Evolutionary conservation across 2,888 invertebrate genomes (phyloP).

Genomic region (Proisotoma minuta): DNA sequence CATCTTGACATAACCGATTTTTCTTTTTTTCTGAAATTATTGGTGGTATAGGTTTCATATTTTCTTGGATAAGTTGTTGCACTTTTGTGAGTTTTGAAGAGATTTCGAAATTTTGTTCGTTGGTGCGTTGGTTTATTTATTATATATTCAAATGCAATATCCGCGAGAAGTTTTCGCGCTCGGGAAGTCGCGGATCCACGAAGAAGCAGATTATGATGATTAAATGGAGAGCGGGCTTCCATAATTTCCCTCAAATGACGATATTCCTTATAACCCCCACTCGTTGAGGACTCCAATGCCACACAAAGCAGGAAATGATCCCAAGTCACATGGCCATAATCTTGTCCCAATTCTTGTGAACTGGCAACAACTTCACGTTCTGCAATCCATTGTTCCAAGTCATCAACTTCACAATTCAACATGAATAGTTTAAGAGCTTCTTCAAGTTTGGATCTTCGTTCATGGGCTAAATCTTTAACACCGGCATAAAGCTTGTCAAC

Average conservation of each 20-base stretch:
- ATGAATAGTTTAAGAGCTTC: constrained; percentile 95
- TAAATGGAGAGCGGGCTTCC: too few species aligned
- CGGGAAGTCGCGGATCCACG: too few species aligned
- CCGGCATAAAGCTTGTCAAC: constrained; percentile 97
- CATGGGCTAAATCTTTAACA: constrained; percentile 94
- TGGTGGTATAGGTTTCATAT: constrained; percentile 20
- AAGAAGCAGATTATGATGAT: too few species aligned
- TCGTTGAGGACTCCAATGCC: too few species aligned
- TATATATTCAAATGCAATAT: constrained; percentile 22
- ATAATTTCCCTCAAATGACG: too few species aligned
- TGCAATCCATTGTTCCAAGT: constrained; percentile 98
- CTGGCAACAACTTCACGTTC: constrained; percentile 96
- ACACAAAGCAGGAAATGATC: too few species aligned
- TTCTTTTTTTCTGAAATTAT: constrained; percentile 9
- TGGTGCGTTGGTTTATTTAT: constrained; percentile 26
- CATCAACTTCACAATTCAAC: constrained; percentile 94
- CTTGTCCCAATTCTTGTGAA: constrained; percentile 95
- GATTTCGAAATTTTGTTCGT: constrained; percentile 26
- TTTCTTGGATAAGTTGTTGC: constrained; percentile 26
- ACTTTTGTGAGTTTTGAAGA: constrained; percentile 16
- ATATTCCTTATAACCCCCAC: too few species aligned
- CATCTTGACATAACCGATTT: constrained; percentile 13
- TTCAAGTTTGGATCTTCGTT: constrained; percentile 89
- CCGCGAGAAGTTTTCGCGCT: constrained; percentile 20
- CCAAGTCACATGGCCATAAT: constrained; percentile 98